These are phyloP conservation scores for Dysidea cf. avara DNA, from an alignment of 37 sponge, comb jelly and placozoan species.

Conservation along the genomic window DNA sequence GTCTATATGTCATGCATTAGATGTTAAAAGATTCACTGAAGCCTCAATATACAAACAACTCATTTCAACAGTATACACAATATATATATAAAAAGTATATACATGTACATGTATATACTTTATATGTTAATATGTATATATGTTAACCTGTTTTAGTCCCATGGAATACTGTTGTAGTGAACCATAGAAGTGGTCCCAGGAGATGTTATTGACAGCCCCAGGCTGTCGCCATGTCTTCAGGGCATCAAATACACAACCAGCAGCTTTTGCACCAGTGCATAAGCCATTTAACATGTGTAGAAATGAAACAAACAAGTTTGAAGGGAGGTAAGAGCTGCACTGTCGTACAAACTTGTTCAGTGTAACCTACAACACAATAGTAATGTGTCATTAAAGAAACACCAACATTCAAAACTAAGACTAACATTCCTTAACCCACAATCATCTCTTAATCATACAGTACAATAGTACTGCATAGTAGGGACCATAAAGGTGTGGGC, in stretches of 20 bases:
- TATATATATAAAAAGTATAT: no score
- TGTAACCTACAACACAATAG: conserved; percentile 42
- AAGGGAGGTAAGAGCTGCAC: conserved; percentile 80
- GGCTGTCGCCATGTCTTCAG: conserved; percentile 45
- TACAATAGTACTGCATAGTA: no score
- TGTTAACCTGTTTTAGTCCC: conserved; percentile 44
- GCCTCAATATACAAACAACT: no score
- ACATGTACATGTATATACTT: no score
- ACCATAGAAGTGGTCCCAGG: conserved; percentile 93
- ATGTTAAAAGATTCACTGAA: no score
- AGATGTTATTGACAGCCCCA: conserved; percentile 69
- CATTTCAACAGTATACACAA: no score
- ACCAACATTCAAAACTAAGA: neutral
- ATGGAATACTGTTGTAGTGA: conserved; percentile 88
- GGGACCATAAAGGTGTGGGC: no score
- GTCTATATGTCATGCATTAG: no score
- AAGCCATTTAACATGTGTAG: conserved; percentile 87
- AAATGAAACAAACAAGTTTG: conserved; percentile 80
- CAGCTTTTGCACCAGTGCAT: conserved; percentile 53
- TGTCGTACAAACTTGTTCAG: conserved; percentile 86
- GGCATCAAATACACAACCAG: conserved; percentile 79
- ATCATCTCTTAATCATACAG: no score
- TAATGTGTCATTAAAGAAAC: neutral
- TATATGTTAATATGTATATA: conserved; percentile 5
- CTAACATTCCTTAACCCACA: no score